phyloP scores from a whole-genome alignment of 2,888 invertebrate species.

The Calliopum simillimum region DNA sequence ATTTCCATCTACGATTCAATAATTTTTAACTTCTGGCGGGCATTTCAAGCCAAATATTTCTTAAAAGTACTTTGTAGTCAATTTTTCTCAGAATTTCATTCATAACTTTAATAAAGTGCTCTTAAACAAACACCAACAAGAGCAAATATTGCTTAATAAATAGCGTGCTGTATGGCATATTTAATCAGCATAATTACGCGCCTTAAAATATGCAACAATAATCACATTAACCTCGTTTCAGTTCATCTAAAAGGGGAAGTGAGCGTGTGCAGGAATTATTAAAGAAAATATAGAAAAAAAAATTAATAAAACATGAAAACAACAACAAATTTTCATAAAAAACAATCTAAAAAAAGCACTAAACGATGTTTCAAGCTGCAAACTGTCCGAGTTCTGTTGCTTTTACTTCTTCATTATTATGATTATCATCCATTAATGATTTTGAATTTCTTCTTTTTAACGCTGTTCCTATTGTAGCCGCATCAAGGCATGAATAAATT shows the following conservation, averaged over 20 bases:
- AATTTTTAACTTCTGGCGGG: too few species aligned
- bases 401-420: slow-evolving; percentile 19
- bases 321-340: too few species aligned
- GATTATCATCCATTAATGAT: slow-evolving; percentile 2
- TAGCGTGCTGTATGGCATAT: neutral
- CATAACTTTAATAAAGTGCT: neutral
- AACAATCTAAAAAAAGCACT: neutral
- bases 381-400: slow-evolving; percentile 1
- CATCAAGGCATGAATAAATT: slow-evolving; percentile 1
- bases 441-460: slow-evolving; percentile 1
- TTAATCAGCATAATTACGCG: slow-evolving; percentile 23
- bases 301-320: too few species aligned
- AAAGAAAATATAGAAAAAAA: too few species aligned
- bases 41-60: too few species aligned
- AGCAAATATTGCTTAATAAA: neutral
- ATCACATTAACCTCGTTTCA: too few species aligned
- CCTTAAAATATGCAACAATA: slow-evolving; percentile 12
- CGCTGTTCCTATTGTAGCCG: neutral
- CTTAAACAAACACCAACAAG: neutral
- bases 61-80: too few species aligned
- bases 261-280: too few species aligned
- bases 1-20: too few species aligned
- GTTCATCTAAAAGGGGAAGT: too few species aligned
- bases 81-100: too few species aligned
- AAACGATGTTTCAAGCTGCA: neutral